Base-by-base conservation (phyloP, 2,113 vertebrate genomes). In the Melanerpes formicivorus region DNA sequence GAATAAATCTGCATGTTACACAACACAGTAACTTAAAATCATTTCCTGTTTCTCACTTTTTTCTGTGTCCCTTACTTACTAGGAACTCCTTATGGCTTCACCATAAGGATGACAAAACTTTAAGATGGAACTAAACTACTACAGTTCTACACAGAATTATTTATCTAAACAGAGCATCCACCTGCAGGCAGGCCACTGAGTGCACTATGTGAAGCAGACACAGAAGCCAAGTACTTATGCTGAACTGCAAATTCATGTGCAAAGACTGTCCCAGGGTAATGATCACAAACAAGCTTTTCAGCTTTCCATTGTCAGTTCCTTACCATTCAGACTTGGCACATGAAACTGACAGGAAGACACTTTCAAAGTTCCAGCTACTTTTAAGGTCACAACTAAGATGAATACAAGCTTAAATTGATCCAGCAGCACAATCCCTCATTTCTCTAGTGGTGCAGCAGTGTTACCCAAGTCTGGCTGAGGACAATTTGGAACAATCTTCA, bases 211-310 rank as follows among this genome's bases (percentile, higher is more conserved):
- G 7, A 81, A 62, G 46, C 52, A 72, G 30, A n/a, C 26, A 29
- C 14, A 65, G 18, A 37, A 40, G 18, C 0, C 1, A 80, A 18
- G 25, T 25, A 64, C 10, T 3, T 10, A 44, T 1, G 5, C 32
- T 90, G 48, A 69, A 34, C 44, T 34, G 50, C 46, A 30, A 65
- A 48, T 44, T 30, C 10, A 10, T 64, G 22, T 27, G 19, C 74
- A 9, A 74, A 65, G 34, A 59, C 34, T 54, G 8, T 37, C 26
- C 11, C 30, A 26, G 27, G 27, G 32, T 79, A 69, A 79, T 4
- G 18, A 83, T 18, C n/a, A 23, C 58, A 54, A 65, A 42, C 14
- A 55, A 79, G 7, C 22, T 34, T 32, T 56, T 70, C 11, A 14
- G 34, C 44, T 78, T 82, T 69, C 73, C 70, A 4, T 54, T 64